Percentiles rank a stretch among this genome's conserved stretches.
phyloP scores from a whole-genome alignment of 2,888 invertebrate genomes.

The Rhamphomyia laevipes region DNA sequence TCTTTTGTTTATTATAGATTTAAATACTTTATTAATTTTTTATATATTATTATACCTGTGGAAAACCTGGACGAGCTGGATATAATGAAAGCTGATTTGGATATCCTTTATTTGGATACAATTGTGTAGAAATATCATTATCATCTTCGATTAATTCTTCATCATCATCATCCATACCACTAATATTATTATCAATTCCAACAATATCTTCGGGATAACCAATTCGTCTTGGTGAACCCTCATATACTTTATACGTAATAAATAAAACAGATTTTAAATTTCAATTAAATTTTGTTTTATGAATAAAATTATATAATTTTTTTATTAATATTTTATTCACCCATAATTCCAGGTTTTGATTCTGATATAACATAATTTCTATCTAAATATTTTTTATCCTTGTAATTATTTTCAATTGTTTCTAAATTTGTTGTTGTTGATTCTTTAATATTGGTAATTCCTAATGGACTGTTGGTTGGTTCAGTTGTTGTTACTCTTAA shows the following conservation, averaged over 20 bases:
- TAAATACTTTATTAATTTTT: too few species aligned
- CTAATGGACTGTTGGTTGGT: constrained; percentile 3
- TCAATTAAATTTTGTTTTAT: background rate
- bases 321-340: constrained; percentile 12
- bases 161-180: background rate
- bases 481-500: constrained; percentile 31
- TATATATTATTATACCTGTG: too few species aligned
- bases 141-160: constrained; percentile 21
- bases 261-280: background rate
- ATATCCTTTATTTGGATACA: constrained; percentile 15
- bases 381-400: constrained; percentile 22
- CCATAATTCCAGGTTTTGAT: constrained; percentile 19
- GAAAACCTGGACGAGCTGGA: constrained; percentile 77
- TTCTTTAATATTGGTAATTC: too few species aligned
- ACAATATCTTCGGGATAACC: constrained; percentile 41
- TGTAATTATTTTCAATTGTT: too few species aligned
- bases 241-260: constrained; percentile 54
- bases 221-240: constrained; percentile 77
- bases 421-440: too few species aligned
- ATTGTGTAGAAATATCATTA: constrained; percentile 19
- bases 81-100: constrained; percentile 38
- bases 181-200: constrained; percentile 3
- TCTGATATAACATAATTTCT: constrained; percentile 27
- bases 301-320: background rate
- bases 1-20: too few species aligned